Conservation (phyloP, 2,888 invertebrate species). For the Hylaea fasciaria region DNA sequence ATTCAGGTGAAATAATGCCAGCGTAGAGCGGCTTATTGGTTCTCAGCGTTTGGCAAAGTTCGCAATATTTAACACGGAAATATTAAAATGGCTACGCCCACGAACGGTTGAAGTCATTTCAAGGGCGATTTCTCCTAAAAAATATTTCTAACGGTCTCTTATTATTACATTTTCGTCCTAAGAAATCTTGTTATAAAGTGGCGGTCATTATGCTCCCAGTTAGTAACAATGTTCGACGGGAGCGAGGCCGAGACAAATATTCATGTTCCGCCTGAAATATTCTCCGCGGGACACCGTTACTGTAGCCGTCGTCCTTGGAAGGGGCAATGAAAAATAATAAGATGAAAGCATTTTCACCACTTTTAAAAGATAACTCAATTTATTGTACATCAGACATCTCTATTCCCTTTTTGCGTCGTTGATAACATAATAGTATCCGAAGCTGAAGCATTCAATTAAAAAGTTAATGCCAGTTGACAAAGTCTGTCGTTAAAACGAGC, state of each 20-base stretch:
- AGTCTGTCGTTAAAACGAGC: conserved; percentile 35
- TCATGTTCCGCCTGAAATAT: conserved; percentile 46
- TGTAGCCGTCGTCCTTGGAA: conserved; percentile 45
- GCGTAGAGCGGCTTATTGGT: conserved; percentile 14
- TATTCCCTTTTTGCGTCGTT: conserved; percentile 17
- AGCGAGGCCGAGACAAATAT: conserved; percentile 54
- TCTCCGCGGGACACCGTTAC: conserved; percentile 40
- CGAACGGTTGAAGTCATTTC: conserved; percentile 45
- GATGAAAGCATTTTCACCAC: conserved; percentile 35
- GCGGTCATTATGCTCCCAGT: conserved; percentile 52
- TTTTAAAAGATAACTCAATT: conserved; percentile 23
- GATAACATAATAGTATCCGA: conserved; percentile 25
- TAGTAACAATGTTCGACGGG: conserved; percentile 52
- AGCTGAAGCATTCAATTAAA: conserved; percentile 35
- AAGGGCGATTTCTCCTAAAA: conserved; percentile 42
- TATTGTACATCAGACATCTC: conserved; percentile 11
- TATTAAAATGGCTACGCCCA: conserved; percentile 22
- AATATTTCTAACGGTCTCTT: conserved; percentile 38
- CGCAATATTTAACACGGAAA: conserved; percentile 16
- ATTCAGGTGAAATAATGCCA: conserved; percentile 23
- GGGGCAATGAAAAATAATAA: conserved; percentile 53
- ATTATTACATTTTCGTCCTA: conserved; percentile 46
- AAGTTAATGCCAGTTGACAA: conserved; percentile 45
- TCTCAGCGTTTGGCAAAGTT: conserved; percentile 20
- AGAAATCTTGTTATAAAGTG: conserved; percentile 51